Percentiles rank a stretch among this genome's conserved stretches.
These are phyloP conservation scores for Pimephales promelas DNA, from an alignment of 2,113 vertebrate genomes.

Conservation along the genomic window DNA sequence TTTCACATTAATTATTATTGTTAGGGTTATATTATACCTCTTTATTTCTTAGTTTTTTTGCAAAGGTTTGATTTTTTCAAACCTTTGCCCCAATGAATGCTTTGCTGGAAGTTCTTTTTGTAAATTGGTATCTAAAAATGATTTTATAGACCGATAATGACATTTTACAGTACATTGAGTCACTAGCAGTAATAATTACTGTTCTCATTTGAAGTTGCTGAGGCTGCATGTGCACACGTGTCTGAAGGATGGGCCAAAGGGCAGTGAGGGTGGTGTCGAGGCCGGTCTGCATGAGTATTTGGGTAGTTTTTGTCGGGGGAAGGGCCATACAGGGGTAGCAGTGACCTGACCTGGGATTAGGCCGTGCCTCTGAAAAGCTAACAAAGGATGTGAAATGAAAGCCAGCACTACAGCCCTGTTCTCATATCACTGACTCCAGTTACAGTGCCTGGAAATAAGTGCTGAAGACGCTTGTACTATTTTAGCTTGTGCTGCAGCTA, in stretches of 20 bases:
- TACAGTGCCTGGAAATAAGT: constrained; percentile 38
- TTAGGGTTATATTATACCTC: background rate
- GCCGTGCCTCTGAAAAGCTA: constrained; percentile 46
- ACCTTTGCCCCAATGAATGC: background rate
- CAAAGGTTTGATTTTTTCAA: background rate
- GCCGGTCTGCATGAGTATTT: background rate
- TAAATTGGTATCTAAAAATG: background rate
- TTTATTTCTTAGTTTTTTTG: background rate
- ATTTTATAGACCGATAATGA: constrained; percentile 17
- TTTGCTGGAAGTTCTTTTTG: background rate
- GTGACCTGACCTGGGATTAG: constrained; percentile 51
- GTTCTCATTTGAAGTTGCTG: constrained; percentile 1
- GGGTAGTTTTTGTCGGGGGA: background rate
- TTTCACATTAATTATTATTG: background rate
- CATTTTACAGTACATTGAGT: constrained; percentile 27
- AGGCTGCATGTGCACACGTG: constrained; percentile 30
- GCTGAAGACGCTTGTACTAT: constrained; percentile 24
- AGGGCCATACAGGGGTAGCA: constrained; percentile 15
- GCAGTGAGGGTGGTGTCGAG: background rate
- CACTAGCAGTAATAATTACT: constrained; percentile 18
- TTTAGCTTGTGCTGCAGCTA: constrained; percentile 6
- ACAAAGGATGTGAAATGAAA: constrained; percentile 56
- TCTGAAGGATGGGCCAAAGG: constrained; percentile 51
- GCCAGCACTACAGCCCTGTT: constrained; percentile 11
- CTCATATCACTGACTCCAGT: constrained; percentile 41